Conservation (phyloP, 2,888 invertebrate genomes). For the Sarcophaga variegata region DNA sequence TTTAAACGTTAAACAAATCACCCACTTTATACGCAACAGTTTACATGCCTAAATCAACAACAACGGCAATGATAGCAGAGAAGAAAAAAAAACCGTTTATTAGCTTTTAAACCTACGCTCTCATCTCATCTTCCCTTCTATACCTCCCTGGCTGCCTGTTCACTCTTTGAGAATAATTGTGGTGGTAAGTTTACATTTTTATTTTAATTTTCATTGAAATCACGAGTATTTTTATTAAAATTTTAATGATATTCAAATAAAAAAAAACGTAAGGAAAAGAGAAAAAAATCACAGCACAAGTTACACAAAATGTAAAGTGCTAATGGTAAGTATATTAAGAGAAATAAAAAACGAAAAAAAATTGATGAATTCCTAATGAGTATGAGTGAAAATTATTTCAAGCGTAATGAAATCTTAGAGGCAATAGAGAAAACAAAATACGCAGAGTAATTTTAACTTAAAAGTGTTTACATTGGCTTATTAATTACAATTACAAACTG, state of each 20-base stretch:
- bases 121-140: too few relatives aligned
- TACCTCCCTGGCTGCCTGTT: too few relatives aligned
- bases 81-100: conserved; percentile 30
- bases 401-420: conserved; percentile 3
- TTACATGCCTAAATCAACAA: conserved; percentile 28
- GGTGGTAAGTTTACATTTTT: conserved; percentile 38
- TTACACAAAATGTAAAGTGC: conserved; percentile 41
- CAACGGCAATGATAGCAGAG: background rate
- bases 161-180: background rate
- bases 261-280: conserved; percentile 42
- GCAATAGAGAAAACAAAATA: too few relatives aligned
- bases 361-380: conserved; percentile 48
- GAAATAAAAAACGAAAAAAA: conserved; percentile 46
- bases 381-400: conserved; percentile 25
- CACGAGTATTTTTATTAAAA: conserved; percentile 74
- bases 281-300: conserved; percentile 31
- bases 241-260: conserved; percentile 81
- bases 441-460: too few relatives aligned
- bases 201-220: conserved; percentile 65
- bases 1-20: background rate
- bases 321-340: conserved; percentile 51
- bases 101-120: conserved; percentile 42
- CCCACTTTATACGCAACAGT: conserved; percentile 55
- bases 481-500: too few relatives aligned
- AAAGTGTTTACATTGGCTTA: too few relatives aligned